These are phyloP conservation scores for Melinopterus prodromus DNA, from an alignment of 2,888 invertebrate species.

Conservation along the genomic window DNA sequence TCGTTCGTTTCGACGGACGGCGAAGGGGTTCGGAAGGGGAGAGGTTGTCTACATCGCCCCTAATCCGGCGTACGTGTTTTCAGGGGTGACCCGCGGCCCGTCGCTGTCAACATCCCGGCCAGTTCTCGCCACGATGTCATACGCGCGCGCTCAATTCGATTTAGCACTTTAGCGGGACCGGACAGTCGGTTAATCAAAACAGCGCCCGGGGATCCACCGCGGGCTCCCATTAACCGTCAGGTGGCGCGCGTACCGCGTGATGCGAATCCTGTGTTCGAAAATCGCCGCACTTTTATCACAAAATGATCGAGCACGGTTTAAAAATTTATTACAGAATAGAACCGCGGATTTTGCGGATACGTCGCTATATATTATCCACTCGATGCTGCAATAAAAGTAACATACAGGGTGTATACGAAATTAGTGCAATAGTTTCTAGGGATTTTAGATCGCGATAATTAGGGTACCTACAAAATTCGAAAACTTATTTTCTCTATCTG, in stretches of 20 bases:
- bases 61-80: conserved; percentile 4
- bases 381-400: no score
- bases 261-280: neutral
- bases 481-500: no score
- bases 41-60: neutral
- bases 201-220: neutral
- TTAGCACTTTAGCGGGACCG: neutral
- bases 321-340: no score
- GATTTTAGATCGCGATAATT: no score
- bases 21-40: neutral
- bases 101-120: neutral
- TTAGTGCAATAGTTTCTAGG: no score
- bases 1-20: neutral
- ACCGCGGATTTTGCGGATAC: no score
- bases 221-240: neutral
- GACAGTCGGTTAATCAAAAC: conserved; percentile 4
- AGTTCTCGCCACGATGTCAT: neutral
- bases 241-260: neutral
- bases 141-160: neutral
- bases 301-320: no score
- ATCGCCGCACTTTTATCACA: no score
- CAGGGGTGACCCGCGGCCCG: neutral
- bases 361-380: no score
- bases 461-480: no score
- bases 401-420: no score